These are phyloP conservation scores for Drosophila testacea DNA, from an alignment of 2,888 invertebrate genomes.

Conservation along the genomic window DNA sequence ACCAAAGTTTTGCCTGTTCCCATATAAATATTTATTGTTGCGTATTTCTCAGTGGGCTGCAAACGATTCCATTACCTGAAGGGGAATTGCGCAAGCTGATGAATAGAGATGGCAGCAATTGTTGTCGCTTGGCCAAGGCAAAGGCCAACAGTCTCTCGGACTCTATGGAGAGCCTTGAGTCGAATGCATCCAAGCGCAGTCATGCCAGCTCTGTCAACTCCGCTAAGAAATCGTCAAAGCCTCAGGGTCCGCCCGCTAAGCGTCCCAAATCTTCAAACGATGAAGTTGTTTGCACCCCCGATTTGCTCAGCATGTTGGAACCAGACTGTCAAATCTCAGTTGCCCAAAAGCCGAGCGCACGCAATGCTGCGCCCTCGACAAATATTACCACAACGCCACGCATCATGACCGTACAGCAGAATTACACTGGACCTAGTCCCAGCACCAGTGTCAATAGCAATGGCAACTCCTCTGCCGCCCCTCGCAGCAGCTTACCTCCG, in stretches of 20 bases:
- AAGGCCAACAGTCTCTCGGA: constrained; percentile 80
- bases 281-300: constrained; percentile 88
- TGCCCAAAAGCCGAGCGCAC: constrained; percentile 52
- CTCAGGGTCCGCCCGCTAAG: constrained; percentile 53
- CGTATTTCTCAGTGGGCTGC: constrained; percentile 65
- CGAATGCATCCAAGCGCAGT: constrained; percentile 76
- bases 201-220: constrained; percentile 54
- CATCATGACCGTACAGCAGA: constrained; percentile 72
- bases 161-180: constrained; percentile 81
- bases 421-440: constrained; percentile 52
- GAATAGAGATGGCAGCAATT: constrained; percentile 79
- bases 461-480: constrained; percentile 14
- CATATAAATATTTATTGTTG: constrained; percentile 26
- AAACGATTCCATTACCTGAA: constrained; percentile 72
- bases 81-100: constrained; percentile 71
- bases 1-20: no score
- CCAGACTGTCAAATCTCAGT: constrained; percentile 84
- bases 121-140: constrained; percentile 81
- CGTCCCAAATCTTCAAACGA: constrained; percentile 79
- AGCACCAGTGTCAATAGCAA: constrained; percentile 15
- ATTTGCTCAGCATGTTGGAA: constrained; percentile 85
- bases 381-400: constrained; percentile 59
- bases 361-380: constrained; percentile 33
- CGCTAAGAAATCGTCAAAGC: constrained; percentile 56
- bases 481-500: constrained; percentile 71